These are phyloP conservation scores for Psilopogon haemacephalus DNA, from an alignment of 2,113 vertebrate genomes.

Conservation along the genomic window DNA sequence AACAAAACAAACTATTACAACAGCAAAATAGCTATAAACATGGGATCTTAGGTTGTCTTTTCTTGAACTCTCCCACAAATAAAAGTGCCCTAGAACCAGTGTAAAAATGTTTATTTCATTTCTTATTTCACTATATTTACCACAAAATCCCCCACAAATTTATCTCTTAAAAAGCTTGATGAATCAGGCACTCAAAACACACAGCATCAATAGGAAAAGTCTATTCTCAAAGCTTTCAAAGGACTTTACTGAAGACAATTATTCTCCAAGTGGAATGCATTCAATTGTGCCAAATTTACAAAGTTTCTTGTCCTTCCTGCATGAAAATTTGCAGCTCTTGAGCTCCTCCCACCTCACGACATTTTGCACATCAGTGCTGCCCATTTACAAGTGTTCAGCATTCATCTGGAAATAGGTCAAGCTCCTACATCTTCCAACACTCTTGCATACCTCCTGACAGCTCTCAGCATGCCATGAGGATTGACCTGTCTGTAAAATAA, in stretches of 20 bases:
- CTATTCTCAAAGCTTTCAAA: not conserved
- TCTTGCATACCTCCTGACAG: not conserved
- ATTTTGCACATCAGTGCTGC: not conserved
- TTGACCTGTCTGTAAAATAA: not conserved
- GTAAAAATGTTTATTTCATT: fast-evolving
- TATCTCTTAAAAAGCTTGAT: not conserved
- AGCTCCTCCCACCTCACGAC: not conserved
- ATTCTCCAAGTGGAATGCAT: not conserved
- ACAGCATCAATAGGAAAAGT: not conserved
- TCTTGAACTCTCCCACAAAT: not conserved
- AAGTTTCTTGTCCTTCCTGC: not conserved
- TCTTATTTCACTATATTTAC: not conserved
- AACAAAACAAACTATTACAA: not conserved
- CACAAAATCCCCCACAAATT: not conserved
- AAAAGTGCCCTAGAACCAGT: not conserved
- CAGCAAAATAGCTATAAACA: not conserved
- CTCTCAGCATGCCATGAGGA: not conserved
- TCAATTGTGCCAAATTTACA: not conserved
- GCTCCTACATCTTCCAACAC: not conserved
- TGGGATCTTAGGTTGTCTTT: not conserved
- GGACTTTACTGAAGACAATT: not conserved
- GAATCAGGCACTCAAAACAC: not conserved
- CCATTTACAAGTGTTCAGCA: not conserved
- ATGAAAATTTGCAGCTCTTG: not conserved
- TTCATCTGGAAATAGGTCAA: conserved; percentile 1